Evolutionary conservation across 2,797 vertebrate species (phyloP), one percentile per base, ranked within the genome.

Genomic region (Enteromius fasciolatus): DNA sequence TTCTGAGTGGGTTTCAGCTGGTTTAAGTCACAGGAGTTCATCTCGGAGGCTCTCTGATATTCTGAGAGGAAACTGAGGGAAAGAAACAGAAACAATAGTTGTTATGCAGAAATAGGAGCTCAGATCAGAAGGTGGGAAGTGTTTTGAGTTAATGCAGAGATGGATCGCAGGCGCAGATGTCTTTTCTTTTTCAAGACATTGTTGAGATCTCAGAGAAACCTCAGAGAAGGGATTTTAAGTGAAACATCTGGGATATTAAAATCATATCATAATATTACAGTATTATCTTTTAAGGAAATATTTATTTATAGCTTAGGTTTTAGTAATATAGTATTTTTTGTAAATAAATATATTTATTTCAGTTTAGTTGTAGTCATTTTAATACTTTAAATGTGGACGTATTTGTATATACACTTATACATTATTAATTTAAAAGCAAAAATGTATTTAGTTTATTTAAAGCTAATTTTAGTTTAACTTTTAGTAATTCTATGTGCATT

Each of bases 1-100:
- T 70, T 48, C 68, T 70, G 14, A 70, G 44, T 48, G 68, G 44
- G 41, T 23, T 70, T 46, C 28, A 48, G 39, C 36, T 69, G 67
- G 5, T 44, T 23, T 15, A 41, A 69, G 36, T 68, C 36, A 41
- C 66, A n/a, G 6, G 20, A 68, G 67, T 69, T 41, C 39, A 46
- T 41, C n/a, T 68, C 23, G 20, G 7, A 9, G 14, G 2, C 39
- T 69, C 66, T 46, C 12, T 46, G 67, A 46, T 25, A 23, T 17
- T 69, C 68, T 70, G 15, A 46, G 68, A 70, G 44, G 25, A 70
- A 17, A 28, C 3, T 2, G 3, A 48, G 23, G 14, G 0, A 25
- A 8, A 69, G n/a, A 44, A 28, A 46, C 11, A 25, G 57, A 59
- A 1, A 59, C 23, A 25, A 3, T 28, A 15, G 57, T 61, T 2